Conservation (phyloP, 2,888 invertebrate genomes). For the Argyresthia albistria region DNA sequence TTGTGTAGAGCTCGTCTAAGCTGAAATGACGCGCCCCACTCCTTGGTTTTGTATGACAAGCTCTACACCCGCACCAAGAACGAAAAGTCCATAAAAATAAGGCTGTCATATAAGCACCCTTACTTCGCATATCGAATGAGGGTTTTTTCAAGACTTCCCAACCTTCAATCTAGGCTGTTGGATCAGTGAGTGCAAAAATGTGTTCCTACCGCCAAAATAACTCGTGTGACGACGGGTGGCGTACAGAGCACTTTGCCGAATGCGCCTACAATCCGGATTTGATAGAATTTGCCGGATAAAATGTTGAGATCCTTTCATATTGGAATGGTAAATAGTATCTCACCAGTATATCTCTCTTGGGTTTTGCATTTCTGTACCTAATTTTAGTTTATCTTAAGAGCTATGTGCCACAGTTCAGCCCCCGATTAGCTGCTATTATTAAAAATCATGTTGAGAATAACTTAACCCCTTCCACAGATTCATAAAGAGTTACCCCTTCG, state of each 20-base stretch:
- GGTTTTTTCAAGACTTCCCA: conserved; percentile 9
- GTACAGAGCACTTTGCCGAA: conserved; percentile 51
- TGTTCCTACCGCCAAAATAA: conserved; percentile 51
- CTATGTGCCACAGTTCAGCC: no score
- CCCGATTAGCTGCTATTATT: no score
- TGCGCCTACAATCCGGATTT: conserved; percentile 56
- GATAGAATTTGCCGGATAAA: conserved; percentile 37
- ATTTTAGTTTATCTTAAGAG: background rate
- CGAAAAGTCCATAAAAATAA: background rate
- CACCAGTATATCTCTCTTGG: no score
- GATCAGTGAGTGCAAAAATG: conserved; percentile 55
- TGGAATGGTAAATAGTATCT: conserved; percentile 1
- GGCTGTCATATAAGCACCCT: background rate
- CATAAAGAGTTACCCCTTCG: no score
- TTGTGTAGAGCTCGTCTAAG: no score
- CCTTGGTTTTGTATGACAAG: no score
- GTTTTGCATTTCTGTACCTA: background rate
- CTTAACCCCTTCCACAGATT: no score
- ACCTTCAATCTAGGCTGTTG: conserved; percentile 15
- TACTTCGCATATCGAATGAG: background rate
- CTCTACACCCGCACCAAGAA: no score
- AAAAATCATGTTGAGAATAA: no score
- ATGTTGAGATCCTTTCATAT: conserved; percentile 27
- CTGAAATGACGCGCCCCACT: no score
- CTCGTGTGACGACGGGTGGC: conserved; percentile 32